Evolutionary conservation across 2,113 vertebrate genomes (phyloP).

Genomic region (Sphyrna mokarran): DNA sequence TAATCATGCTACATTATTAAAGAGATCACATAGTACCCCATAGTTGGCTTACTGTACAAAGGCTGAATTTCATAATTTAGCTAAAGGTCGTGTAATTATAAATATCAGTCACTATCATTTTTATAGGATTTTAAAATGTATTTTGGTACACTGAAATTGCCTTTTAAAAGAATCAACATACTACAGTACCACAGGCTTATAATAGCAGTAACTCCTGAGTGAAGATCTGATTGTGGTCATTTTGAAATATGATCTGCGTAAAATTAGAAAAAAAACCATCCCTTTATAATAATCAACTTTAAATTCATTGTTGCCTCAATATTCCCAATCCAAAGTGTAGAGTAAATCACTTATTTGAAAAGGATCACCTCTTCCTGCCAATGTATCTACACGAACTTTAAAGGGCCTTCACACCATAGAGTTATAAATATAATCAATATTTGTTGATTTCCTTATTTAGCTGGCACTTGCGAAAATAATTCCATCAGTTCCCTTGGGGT

Average conservation of each 20-base stretch:
- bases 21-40: constrained; percentile 21
- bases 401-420: neutral
- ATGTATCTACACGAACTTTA: neutral
- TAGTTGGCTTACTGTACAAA: constrained; percentile 4
- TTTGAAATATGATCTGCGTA: neutral
- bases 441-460: neutral
- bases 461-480: neutral
- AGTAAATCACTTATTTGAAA: constrained; percentile 4
- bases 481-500: neutral
- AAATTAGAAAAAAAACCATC: constrained; percentile 33
- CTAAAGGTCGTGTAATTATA: constrained; percentile 25
- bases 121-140: constrained; percentile 10
- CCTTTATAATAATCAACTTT: constrained; percentile 27
- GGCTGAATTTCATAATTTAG: constrained; percentile 33
- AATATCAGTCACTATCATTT: constrained; percentile 29
- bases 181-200: neutral
- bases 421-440: neutral
- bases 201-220: neutral
- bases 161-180: constrained; percentile 27
- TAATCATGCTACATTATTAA: constrained; percentile 27
- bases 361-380: neutral
- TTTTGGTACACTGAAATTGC: constrained; percentile 4
- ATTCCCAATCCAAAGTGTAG: neutral
- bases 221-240: neutral
- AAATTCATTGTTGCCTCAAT: constrained; percentile 2